Evolutionary conservation across 2,113 vertebrate species (phyloP).

Genomic region (Pipra filicauda): DNA sequence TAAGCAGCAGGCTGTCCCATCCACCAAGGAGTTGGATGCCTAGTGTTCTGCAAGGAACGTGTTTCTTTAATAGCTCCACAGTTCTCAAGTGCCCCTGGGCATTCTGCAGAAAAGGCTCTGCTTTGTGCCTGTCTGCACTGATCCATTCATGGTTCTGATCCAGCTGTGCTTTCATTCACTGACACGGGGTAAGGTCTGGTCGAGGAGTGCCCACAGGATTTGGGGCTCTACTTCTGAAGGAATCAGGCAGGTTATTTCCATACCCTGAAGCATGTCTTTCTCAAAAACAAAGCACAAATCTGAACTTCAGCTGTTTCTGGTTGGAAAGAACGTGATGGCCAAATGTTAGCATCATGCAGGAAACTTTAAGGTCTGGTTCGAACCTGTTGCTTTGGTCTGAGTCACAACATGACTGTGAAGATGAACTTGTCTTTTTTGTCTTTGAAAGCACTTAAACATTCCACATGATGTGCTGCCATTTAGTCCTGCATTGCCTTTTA

Average conservation of each 20-base stretch:
- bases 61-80: background rate
- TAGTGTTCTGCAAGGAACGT: background rate
- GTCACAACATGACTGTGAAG: background rate
- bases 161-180: background rate
- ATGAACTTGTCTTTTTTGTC: background rate
- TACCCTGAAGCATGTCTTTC: background rate
- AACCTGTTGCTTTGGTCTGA: background rate
- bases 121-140: background rate
- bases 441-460: background rate
- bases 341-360: background rate
- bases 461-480: background rate
- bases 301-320: background rate
- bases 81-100: background rate
- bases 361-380: background rate
- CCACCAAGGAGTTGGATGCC: background rate
- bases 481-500: background rate
- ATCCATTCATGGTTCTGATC: background rate
- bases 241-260: background rate
- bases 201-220: background rate
- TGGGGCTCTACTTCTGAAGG: background rate
- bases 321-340: background rate
- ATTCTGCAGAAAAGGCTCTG: background rate
- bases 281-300: background rate
- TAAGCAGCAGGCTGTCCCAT: background rate
- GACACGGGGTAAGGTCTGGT: rapidly evolving